Evolutionary conservation across 1,140 invertebrate species (phyloP).

Genomic region (Calephelis nemesis): DNA sequence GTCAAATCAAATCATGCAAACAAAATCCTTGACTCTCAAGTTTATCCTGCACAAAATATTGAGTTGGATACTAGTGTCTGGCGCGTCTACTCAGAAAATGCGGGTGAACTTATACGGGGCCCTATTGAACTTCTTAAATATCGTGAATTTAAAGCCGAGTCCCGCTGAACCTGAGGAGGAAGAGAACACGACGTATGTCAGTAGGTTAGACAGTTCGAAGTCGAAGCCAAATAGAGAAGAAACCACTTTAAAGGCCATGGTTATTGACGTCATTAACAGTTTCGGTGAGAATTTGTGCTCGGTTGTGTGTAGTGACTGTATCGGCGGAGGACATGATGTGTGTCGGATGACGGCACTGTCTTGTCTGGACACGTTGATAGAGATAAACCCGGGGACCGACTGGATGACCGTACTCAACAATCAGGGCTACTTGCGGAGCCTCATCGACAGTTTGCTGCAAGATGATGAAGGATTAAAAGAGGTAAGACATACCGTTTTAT

Average conservation of each 20-base stretch:
- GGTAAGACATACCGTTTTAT: slow-evolving; percentile 41
- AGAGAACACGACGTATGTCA: slow-evolving; percentile 69
- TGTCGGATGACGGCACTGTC: slow-evolving; percentile 93
- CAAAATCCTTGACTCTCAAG: slow-evolving; percentile 83
- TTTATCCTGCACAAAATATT: slow-evolving; percentile 85
- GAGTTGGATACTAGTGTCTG: slow-evolving; percentile 86
- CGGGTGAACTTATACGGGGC: slow-evolving; percentile 90
- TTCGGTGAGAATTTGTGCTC: slow-evolving; percentile 92
- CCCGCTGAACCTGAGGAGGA: slow-evolving; percentile 62
- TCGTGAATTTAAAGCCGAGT: slow-evolving; percentile 81
- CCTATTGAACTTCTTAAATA: slow-evolving; percentile 87
- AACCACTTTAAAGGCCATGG: slow-evolving; percentile 61
- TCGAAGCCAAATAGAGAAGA: slow-evolving; percentile 53
- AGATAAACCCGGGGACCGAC: slow-evolving; percentile 85
- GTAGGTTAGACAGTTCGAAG: slow-evolving; percentile 81
- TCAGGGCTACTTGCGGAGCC: slow-evolving; percentile 90
- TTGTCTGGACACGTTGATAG: slow-evolving; percentile 88
- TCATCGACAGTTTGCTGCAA: slow-evolving; percentile 89
- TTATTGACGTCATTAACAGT: slow-evolving; percentile 73
- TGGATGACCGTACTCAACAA: slow-evolving; percentile 88
- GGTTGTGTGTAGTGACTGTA: slow-evolving; percentile 91
- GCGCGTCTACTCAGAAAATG: slow-evolving; percentile 88
- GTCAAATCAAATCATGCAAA: slow-evolving; percentile 68
- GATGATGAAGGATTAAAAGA: slow-evolving; percentile 86
- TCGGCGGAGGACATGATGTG: slow-evolving; percentile 91